phyloP scores from a whole-genome alignment of 2,797 vertebrate species.

The Hephaestus fuliginosus region DNA sequence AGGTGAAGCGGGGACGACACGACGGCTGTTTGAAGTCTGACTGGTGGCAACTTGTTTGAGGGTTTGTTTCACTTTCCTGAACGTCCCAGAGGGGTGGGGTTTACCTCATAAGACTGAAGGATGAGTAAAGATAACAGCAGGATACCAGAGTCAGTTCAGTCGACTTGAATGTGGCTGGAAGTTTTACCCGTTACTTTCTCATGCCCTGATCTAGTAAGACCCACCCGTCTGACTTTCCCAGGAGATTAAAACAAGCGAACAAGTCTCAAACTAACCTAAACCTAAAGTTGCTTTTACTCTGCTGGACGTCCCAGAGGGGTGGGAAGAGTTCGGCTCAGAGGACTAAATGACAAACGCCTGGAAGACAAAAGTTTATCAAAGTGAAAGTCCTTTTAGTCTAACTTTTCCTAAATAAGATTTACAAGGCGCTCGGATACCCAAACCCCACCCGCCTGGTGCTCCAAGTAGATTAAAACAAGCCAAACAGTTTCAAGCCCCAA shows the following conservation, averaged over 20 bases:
- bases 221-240: slow-evolving; percentile 12
- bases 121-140: not conserved
- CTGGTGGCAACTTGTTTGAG: slow-evolving; percentile 22
- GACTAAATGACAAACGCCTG: not conserved
- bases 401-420: not conserved
- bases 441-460: slow-evolving; percentile 40
- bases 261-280: not conserved
- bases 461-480: slow-evolving; percentile 19
- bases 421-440: not conserved
- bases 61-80: slow-evolving; percentile 40
- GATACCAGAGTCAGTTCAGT: not conserved
- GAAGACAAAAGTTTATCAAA: not conserved
- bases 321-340: slow-evolving; percentile 1
- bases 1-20: not conserved
- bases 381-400: not conserved
- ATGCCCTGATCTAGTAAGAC: not conserved
- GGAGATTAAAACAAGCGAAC: not conserved
- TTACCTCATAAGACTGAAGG: slow-evolving; percentile 6
- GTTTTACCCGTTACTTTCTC: not conserved
- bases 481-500: not conserved
- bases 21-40: slow-evolving; percentile 2
- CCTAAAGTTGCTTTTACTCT: slow-evolving; percentile 17
- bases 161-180: not conserved
- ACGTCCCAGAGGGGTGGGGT: slow-evolving; percentile 37
- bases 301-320: slow-evolving; percentile 2